Conservation (phyloP, 2,888 invertebrate species). For the Cryptophagus acutangulus region DNA sequence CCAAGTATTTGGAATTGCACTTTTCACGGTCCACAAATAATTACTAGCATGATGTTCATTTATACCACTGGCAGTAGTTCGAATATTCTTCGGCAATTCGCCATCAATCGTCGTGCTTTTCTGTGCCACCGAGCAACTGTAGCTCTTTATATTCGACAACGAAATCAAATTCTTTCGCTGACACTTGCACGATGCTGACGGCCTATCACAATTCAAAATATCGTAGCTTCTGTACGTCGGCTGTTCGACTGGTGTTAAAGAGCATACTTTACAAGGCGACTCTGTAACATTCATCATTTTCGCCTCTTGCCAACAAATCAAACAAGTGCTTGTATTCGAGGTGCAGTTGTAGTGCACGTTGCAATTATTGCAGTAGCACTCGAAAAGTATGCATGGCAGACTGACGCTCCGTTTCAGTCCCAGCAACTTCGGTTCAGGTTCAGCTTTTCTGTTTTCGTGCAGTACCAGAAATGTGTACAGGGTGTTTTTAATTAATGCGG, state of each 20-base stretch:
- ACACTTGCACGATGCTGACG: conserved; percentile 38
- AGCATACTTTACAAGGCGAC: conserved; percentile 45
- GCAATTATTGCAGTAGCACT: conserved; percentile 26
- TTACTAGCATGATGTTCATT: conserved; percentile 35
- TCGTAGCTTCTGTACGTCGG: conserved; percentile 39
- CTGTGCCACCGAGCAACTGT: conserved; percentile 38
- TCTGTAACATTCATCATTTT: conserved; percentile 44
- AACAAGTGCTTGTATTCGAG: conserved; percentile 31
- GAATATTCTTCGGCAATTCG: conserved; percentile 38
- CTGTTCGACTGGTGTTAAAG: conserved; percentile 42
- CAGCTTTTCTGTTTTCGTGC: conserved; percentile 11
- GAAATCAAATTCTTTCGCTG: conserved; percentile 40
- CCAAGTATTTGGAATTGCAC: conserved; percentile 51
- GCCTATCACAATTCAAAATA: conserved; percentile 37
- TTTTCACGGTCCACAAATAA: conserved; percentile 41
- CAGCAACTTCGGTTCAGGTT: neutral
- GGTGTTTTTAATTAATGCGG: conserved; percentile 37
- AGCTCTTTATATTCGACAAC: conserved; percentile 43
- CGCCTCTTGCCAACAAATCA: conserved; percentile 37
- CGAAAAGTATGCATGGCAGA: conserved; percentile 23
- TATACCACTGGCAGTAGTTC: conserved; percentile 47
- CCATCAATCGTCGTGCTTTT: conserved; percentile 35
- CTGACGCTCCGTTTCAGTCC: conserved; percentile 23
- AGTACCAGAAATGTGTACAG: conserved; percentile 19
- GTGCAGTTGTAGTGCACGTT: conserved; percentile 22